Base-by-base conservation (phyloP, 1,140 invertebrate species). In the Augochlora pura region DNA sequence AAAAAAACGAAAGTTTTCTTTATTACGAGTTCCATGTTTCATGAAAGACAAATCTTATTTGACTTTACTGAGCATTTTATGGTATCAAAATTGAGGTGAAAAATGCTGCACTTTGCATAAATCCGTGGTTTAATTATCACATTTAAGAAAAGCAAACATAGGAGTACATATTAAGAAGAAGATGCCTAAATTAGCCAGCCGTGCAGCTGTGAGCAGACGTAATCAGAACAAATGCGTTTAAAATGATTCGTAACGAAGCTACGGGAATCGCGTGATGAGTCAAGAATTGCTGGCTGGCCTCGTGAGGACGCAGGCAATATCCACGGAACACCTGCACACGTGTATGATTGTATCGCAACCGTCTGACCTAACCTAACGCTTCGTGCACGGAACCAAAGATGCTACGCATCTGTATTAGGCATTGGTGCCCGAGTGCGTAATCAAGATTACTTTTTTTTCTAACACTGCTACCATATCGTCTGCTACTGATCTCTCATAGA, bases 291-390 rank as follows among this genome's bases (percentile, higher is more conserved):
- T 21, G 69, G 57, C 25, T 12, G 42, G n/a, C 75, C 71, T 70
- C 42, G 64, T 42, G 25, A 77, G 60, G 18, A n/a, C 10, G 38
- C 66, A 54, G 39, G 71, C 79, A 84, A 63, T 79, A 66, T 64
- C 52, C 18, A 21, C 16, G 23, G 57, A 80, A 46, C 73, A 86
- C 80, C 72, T 80, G 85, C 76, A 57, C 63, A 71, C 75, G 74
- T 60, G 68, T 57, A 54, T 46, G 39, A 38, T 39, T 16, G n/a
- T 54, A 74, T 52, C 67, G 46, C 60, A 54, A 25, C 52, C 73
- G 68, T 38, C 77, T 64, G 66, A 80, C 80, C 70, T 77, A 83
- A 86, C 69, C 52, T 42, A 73, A 77, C 59, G 14, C 49, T 70
- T 77, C 76, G 38, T 79, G 74, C 21, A 27, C 39, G 39, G 46